Base-by-base conservation (phyloP, 1,140 invertebrate species). In the Megalopta genalis region DNA sequence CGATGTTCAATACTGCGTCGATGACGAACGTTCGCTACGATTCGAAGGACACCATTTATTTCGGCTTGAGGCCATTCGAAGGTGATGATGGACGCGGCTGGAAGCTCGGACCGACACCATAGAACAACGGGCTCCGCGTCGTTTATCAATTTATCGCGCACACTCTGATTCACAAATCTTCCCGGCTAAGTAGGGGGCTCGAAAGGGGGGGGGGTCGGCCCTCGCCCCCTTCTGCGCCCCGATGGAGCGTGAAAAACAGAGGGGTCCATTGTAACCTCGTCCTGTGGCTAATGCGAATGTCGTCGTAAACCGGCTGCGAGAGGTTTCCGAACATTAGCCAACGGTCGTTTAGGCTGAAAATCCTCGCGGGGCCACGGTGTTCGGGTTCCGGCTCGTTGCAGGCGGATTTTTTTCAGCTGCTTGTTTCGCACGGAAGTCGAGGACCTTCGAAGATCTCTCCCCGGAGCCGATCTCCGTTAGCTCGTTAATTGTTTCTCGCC, bases 261-360 rank as follows among this genome's bases (percentile, higher is more conserved):
- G 86, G 85, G 85, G 86, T 87, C 87, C 80, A 88, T 88, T 88
- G 87, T 88, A 86, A 85, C 75, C 80, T 88, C 84, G 81, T 85
- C 79, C 86, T 88, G 87, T 88, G 87, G 87, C 87, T 88, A 88
- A 88, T 88, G 86, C 86, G 81, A 87, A 84, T 88, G 86, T 88
- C 86, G 84, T 86, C 84, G 83, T 60, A 54, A 77, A 86, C 80
- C 85, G 85, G 81, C 68, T 86, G 81, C 77, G 70, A 39, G 67
- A 42, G 63, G 81, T 57, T 27, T 81, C 62, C 72, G 49, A 84
- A 84, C 85, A 87, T 87, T 86, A 87, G 84, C 82, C 85, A 87
- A 87, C 85, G 85, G 85, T 86, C 85, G 84, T 86, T 87, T 87
- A 87, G 42, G 81, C 69, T 62, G 73, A 75, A 87, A 86, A 86